These are phyloP conservation scores for Harpalus rubripes DNA, from an alignment of 2,888 invertebrate genomes.

Conservation along the genomic window DNA sequence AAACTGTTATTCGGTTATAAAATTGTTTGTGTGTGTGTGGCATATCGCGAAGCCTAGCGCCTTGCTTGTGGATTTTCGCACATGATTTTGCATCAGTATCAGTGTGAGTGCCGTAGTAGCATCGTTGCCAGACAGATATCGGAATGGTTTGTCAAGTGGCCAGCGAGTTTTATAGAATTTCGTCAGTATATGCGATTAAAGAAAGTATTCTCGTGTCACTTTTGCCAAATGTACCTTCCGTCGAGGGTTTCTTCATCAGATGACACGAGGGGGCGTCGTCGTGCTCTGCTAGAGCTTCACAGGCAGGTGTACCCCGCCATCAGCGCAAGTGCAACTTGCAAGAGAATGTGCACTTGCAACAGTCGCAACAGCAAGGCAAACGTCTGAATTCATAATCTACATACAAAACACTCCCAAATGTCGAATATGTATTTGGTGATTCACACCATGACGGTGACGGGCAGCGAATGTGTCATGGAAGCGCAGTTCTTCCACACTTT, in stretches of 20 bases:
- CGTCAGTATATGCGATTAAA: constrained; percentile 58
- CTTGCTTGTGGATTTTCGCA: neutral
- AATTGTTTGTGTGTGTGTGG: too few relatives aligned
- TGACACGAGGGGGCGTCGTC: constrained; percentile 75
- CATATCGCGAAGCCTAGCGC: too few relatives aligned
- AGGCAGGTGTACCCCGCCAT: constrained; percentile 73
- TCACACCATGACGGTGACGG: constrained; percentile 77
- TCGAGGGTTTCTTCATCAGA: constrained; percentile 74
- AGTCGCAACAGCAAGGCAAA: constrained; percentile 74
- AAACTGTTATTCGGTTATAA: too few relatives aligned
- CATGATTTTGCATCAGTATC: constrained; percentile 58
- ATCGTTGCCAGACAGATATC: constrained; percentile 16
- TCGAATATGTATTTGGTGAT: constrained; percentile 74
- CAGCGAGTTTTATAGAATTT: constrained; percentile 55
- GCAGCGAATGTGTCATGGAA: constrained; percentile 76
- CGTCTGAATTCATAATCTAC: constrained; percentile 69
- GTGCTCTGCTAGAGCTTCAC: constrained; percentile 74
- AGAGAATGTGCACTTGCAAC: constrained; percentile 72
- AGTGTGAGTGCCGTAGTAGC: too few relatives aligned
- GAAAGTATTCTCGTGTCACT: constrained; percentile 60
- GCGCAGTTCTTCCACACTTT: constrained; percentile 76
- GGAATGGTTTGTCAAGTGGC: constrained; percentile 60
- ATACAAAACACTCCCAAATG: neutral
- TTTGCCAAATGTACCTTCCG: constrained; percentile 64
- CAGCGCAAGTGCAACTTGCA: constrained; percentile 69